Percentiles rank a stretch among this genome's conserved stretches.
These are phyloP conservation scores for Corythucha ciliata DNA, from an alignment of 2,888 invertebrate genomes.

Conservation along the genomic window DNA sequence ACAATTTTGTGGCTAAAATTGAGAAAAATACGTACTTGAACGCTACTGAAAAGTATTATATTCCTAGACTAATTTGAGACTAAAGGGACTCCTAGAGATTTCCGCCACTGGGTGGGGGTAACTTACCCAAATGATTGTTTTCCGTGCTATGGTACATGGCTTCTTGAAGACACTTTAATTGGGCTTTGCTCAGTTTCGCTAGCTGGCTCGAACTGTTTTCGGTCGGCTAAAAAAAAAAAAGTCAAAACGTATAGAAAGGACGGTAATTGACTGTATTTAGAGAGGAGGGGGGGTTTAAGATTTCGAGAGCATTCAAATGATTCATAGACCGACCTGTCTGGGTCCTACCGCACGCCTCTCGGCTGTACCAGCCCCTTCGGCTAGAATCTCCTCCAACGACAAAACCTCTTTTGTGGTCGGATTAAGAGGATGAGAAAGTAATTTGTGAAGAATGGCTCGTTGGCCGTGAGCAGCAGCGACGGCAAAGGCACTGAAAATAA, in stretches of 20 bases:
- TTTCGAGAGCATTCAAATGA: too few relatives aligned
- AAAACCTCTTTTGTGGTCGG: constrained; percentile 62
- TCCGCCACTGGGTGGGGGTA: too few relatives aligned
- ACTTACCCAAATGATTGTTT: constrained; percentile 70
- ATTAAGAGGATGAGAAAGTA: constrained; percentile 61
- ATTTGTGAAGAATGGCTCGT: constrained; percentile 63
- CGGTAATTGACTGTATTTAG: neutral
- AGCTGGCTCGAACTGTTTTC: constrained; percentile 28
- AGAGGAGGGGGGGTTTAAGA: neutral
- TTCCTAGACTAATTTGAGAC: neutral
- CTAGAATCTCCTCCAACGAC: constrained; percentile 80
- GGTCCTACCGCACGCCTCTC: constrained; percentile 37
- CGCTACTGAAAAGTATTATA: too few relatives aligned
- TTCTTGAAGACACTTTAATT: constrained; percentile 77
- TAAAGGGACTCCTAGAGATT: neutral
- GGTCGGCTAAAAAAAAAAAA: constrained; percentile 23
- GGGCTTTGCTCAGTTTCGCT: constrained; percentile 57
- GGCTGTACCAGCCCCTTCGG: constrained; percentile 56
- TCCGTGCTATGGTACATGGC: constrained; percentile 92
- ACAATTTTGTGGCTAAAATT: constrained; percentile 9
- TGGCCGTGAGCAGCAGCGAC: constrained; percentile 86
- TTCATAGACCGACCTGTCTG: constrained; percentile 34
- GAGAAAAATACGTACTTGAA: neutral
- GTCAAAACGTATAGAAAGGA: neutral
- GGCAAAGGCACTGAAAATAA: constrained; percentile 76